Evolutionary conservation across 2,113 vertebrate species (phyloP).

Genomic region (Daboia siamensis): DNA sequence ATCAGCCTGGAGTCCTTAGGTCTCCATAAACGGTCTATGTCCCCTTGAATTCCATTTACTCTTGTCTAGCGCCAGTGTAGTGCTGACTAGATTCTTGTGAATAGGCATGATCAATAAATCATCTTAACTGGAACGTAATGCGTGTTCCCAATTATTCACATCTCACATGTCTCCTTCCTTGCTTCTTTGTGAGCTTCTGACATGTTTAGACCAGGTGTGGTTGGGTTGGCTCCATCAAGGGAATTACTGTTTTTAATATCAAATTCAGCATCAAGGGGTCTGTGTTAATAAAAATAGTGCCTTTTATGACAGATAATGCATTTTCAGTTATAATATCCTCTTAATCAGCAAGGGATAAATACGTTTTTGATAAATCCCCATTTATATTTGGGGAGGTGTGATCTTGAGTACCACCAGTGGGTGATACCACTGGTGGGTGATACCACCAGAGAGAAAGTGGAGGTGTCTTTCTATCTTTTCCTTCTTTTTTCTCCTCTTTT

Average conservation of each 20-base stretch:
- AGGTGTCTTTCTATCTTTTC: not conserved
- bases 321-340: not conserved
- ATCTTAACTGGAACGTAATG: not conserved
- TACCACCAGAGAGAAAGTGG: not conserved
- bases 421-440: not conserved
- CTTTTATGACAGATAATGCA: not conserved
- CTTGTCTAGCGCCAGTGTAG: not conserved
- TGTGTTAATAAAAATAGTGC: not conserved
- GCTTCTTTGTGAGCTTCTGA: not conserved
- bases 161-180: not conserved
- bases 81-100: not conserved
- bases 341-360: not conserved
- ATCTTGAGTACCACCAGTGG: not conserved
- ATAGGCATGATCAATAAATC: not conserved
- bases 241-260: not conserved
- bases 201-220: not conserved
- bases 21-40: not conserved
- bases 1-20: not conserved
- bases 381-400: not conserved
- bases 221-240: not conserved
- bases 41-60: not conserved
- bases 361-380: not conserved
- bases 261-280: not conserved
- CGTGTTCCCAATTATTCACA: not conserved
- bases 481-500: not conserved